phyloP scores from a whole-genome alignment of 2,888 invertebrate species.

The Drosophila histrio region DNA sequence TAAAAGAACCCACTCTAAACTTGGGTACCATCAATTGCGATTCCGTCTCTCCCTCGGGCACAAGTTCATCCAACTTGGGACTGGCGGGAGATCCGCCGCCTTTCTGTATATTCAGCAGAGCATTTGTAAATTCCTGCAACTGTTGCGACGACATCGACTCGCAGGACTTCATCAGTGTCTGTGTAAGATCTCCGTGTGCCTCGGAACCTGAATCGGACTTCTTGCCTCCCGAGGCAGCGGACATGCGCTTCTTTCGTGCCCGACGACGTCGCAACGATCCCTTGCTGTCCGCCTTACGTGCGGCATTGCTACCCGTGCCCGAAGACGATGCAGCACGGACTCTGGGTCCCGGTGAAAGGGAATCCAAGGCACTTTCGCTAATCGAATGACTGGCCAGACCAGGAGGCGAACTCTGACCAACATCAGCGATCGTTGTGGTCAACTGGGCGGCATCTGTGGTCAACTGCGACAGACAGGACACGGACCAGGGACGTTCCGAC shows the following conservation, averaged over 20 bases:
- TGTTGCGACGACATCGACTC: conserved; percentile 86
- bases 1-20: conserved; percentile 87
- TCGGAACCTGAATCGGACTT: conserved; percentile 87
- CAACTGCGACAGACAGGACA: conserved; percentile 92
- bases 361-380: conserved; percentile 94
- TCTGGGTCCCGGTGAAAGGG: conserved; percentile 86
- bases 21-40: conserved; percentile 86
- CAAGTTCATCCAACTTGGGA: conserved; percentile 32
- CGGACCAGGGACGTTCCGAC: conserved; percentile 92
- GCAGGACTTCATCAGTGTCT: conserved; percentile 86
- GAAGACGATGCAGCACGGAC: conserved; percentile 74
- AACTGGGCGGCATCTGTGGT: conserved; percentile 84
- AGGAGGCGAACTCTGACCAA: conserved; percentile 83
- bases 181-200: conserved; percentile 76
- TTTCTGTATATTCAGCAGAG: conserved; percentile 77
- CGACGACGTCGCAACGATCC: conserved; percentile 83
- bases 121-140: conserved; percentile 86
- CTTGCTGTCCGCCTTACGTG: conserved; percentile 82
- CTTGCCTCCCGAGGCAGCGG: conserved; percentile 68
- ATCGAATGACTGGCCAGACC: conserved; percentile 90
- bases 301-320: conserved; percentile 64
- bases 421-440: conserved; percentile 80
- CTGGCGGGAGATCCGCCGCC: conserved; percentile 23
- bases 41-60: conserved; percentile 84
- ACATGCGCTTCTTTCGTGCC: conserved; percentile 82